A percentile compares a stretch with the other conserved stretches of the same genome.
Evolutionary conservation across 2,888 invertebrate species (phyloP).

Genomic region (Cryptocheilus praepositus): DNA sequence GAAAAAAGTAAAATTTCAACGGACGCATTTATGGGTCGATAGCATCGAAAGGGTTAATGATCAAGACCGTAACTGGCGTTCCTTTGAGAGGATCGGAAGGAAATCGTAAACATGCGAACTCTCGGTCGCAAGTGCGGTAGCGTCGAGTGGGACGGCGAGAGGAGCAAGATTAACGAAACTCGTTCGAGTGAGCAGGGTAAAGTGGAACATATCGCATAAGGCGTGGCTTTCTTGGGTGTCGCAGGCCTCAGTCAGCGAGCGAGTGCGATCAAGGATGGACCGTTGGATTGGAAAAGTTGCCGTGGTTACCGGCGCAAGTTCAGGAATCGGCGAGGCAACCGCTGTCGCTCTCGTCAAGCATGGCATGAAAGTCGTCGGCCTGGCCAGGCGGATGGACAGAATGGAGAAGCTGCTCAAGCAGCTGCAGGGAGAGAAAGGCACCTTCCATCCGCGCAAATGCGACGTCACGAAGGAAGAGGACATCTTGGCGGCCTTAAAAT

Average conservation of each 20-base stretch:
- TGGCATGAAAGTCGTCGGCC: conserved; percentile 78
- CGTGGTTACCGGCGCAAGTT: conserved; percentile 81
- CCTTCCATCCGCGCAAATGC: conserved; percentile 62
- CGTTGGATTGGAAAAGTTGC: conserved; percentile 80
- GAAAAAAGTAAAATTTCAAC: no score
- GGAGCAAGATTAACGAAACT: no score
- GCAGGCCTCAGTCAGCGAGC: background rate
- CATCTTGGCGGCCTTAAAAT: conserved; percentile 50
- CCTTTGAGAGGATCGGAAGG: no score
- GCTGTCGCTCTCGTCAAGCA: conserved; percentile 73
- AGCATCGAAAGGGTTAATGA: no score
- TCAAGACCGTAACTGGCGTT: no score
- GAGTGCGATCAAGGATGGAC: conserved; percentile 72
- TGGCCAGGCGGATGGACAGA: conserved; percentile 76
- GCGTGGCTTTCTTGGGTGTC: background rate
- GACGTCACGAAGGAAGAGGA: conserved; percentile 53
- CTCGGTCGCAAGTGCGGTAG: no score
- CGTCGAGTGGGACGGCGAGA: no score
- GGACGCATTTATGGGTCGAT: no score
- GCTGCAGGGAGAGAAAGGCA: conserved; percentile 51
- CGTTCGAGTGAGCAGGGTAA: no score
- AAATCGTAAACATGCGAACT: no score
- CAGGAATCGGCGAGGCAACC: conserved; percentile 79
- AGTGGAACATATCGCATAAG: no score
- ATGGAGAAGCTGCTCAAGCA: conserved; percentile 64